Evolutionary conservation across 2,113 vertebrate species (phyloP), one percentile per base, ranked within the genome.

Genomic region (Ptilonorhynchus violaceus): DNA sequence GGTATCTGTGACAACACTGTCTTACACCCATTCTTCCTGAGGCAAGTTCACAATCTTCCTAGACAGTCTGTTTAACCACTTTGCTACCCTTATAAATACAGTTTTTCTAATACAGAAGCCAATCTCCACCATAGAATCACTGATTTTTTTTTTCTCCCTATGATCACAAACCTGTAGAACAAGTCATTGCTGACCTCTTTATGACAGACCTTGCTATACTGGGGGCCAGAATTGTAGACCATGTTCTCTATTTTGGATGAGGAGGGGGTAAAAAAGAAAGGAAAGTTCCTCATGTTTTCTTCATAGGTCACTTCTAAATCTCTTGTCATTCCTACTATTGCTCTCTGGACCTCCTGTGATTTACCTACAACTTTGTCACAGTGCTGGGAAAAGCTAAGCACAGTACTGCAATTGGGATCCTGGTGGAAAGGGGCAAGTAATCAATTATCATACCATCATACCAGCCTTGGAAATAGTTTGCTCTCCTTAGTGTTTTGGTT

Each of bases 401-500:
- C 15, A 67, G 27, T 63, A 52, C 27, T 52, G 24, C 25, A 60
- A 24, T 9, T 7, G 8, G 55, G 33, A 77, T n/a, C 12, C 62
- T 41, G 69, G 13, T 28, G 56, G 23, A 80, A 55, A 55, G 6
- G 22, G 23, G 4, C 4, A 78, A 81, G 31, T 39, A 46, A 70
- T 63, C 7, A 52, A 19, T 2, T 23, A 17, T 50, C 5, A 11
- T 12, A 55, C 3, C 10, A 17, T 50, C 5, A 11, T 14, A 55
- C 3, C 10, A 53, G 2, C 13, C n/a, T 20, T 58, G 31, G 8
- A 52, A 18, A 20, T 68, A 28, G 11, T 64, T 68, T 64, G 7
- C 1, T 59, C 17, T 83, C 6, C 5, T 3, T 5, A 64, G 11
- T 3, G 3, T 17, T n/a, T n/a, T 25, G n/a, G n/a, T n/a, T n/a